Percentiles rank a stretch among this genome's conserved stretches.
phyloP scores from a whole-genome alignment of 2,113 vertebrate species.

The Myodes glareolus region DNA sequence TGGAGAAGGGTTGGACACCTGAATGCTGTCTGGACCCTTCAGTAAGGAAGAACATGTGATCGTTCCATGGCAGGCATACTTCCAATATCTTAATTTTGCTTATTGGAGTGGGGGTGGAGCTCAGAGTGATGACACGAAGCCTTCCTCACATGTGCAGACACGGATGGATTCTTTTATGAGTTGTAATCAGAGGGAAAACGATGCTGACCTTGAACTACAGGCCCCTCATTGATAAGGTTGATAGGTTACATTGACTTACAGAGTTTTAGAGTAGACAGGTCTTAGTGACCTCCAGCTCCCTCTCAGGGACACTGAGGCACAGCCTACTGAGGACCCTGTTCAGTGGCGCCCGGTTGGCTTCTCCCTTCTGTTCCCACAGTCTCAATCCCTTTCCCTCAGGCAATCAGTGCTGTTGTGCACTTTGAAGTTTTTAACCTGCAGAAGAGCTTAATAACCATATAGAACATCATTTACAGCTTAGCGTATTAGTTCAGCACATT shows the following conservation, averaged over 20 bases:
- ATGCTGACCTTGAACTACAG: not conserved
- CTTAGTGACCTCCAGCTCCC: not conserved
- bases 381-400: not conserved
- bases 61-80: not conserved
- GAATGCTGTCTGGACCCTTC: not conserved
- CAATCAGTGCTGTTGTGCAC: not conserved
- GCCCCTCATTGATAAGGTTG: not conserved
- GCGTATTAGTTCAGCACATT: conserved; percentile 19
- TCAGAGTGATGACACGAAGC: not conserved
- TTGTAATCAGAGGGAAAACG: not conserved
- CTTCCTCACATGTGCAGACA: not conserved
- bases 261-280: not conserved
- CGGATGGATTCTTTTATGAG: not conserved
- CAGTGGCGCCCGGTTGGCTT: not conserved
- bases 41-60: not conserved
- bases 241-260: not conserved
- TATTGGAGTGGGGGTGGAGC: not conserved
- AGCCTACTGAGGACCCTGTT: rapidly evolving
- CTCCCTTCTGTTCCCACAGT: not conserved
- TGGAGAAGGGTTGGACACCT: not conserved
- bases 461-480: conserved; percentile 8
- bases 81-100: not conserved
- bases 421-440: not conserved
- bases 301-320: not conserved
- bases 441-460: not conserved